Evolutionary conservation across 92 coral and sea anemone species (phyloP), one percentile per base, ranked within the genome.

Genomic region (Epizoanthus rinbou): DNA sequence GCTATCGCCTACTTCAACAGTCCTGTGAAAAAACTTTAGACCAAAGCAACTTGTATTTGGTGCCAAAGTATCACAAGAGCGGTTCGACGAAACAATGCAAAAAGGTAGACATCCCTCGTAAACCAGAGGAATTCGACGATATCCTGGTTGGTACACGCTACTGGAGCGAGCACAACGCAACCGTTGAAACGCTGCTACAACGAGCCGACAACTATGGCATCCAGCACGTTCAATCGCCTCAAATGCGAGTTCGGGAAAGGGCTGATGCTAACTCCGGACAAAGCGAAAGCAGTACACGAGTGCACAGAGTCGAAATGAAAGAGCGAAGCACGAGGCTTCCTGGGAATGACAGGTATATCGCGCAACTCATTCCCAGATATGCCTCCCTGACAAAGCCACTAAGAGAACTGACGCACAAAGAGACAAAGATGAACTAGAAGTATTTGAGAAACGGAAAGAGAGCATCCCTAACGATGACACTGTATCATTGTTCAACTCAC

Each of bases 201-300:
- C 65, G 86, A 85, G 93, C 93, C 4, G 87, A 71, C 17, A 89
- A 89, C 68, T 87, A 57, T 62, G 82, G 89, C 7, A 71, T 92
- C n/a, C n/a, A n/a, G n/a, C 83, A 91, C 95, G 1, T 79, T 88
- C 86, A 91, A 86, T 73, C 80, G 47, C 1, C 88, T 83, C 56
- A 91, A 91, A 69, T 86, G 92, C 63, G 88, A 83, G 62, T 91
- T 86, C 52, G 90, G 88, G 3, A 75, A 89, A 8, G 86, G 87
- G 62, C 78, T 89, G 19, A 86, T 73, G 57, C 89, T 80, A 57
- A 80, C 83, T 6, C 75, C 87, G 11, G 89, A 80, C 22, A 91
- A 86, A 69, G 80, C 84, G 45, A 56, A 83, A 71, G 93, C 91
- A 3, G 80, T 89, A 0, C 74, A 89, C 64, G 84, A 89, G 41